Evolutionary conservation across 2,888 invertebrate genomes (phyloP).

Genomic region (Hypercompe scribonia): DNA sequence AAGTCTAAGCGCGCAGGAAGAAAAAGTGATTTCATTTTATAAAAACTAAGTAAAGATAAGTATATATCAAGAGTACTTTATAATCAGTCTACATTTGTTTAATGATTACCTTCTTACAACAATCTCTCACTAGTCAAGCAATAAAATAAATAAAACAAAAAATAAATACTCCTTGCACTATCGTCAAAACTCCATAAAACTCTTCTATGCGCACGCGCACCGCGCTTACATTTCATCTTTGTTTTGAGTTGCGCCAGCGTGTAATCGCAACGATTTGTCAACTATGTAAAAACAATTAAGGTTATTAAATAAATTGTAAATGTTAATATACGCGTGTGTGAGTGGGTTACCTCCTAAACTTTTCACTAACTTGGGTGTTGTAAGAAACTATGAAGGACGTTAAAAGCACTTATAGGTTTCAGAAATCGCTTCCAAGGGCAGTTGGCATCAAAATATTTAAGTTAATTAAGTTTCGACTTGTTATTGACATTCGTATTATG

Average conservation of each 20-base stretch:
- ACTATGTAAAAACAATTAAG: constrained; percentile 35
- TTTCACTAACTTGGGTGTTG: constrained; percentile 14
- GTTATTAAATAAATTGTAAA: constrained; percentile 22
- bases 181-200: constrained; percentile 32
- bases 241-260: constrained; percentile 26
- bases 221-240: constrained; percentile 21
- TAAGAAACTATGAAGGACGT: constrained; percentile 11
- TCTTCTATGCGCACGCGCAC: constrained; percentile 1
- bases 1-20: too few species aligned
- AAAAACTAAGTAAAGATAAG: too few species aligned
- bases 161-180: neutral
- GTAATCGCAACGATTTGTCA: constrained; percentile 40
- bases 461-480: too few species aligned
- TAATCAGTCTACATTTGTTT: too few species aligned
- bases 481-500: too few species aligned
- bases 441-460: neutral
- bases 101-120: too few species aligned
- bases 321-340: constrained; percentile 14
- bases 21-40: too few species aligned
- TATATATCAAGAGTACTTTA: too few species aligned
- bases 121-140: too few species aligned
- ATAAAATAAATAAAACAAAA: neutral
- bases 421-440: constrained; percentile 7
- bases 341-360: constrained; percentile 17
- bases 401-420: neutral